Percentiles rank a stretch among this genome's conserved stretches.
Evolutionary conservation across 2,113 vertebrate species (phyloP).

Genomic region (Xiphophorus couchianus): DNA sequence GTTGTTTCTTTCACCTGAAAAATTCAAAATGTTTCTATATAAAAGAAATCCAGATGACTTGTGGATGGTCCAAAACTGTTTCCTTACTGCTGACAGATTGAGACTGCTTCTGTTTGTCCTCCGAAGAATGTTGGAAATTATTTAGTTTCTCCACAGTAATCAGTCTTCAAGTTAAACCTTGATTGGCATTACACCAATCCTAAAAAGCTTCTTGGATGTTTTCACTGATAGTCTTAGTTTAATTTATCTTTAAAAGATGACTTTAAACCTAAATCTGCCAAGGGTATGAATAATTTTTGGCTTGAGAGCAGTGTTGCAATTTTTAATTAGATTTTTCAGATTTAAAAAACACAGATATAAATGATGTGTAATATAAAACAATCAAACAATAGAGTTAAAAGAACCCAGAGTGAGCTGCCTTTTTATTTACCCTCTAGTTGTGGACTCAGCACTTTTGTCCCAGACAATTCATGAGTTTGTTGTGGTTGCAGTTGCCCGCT

Average conservation of each 20-base stretch:
- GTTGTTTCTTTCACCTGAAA: no score
- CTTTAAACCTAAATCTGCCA: no score
- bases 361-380: neutral
- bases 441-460: slow-evolving; percentile 23
- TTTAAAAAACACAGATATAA: neutral
- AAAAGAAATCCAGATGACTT: neutral
- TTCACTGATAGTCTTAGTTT: no score
- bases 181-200: no score
- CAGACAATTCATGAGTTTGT: slow-evolving; percentile 28
- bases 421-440: slow-evolving; percentile 24
- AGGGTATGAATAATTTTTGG: no score
- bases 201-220: no score
- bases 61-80: neutral
- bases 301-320: no score
- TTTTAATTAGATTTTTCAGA: neutral
- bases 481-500: slow-evolving; percentile 29
- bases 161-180: no score
- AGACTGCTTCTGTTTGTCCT: neutral
- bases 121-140: neutral
- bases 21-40: no score
- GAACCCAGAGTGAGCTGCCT: neutral
- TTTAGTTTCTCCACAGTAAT: neutral
- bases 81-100: neutral
- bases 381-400: neutral
- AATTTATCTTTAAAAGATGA: no score